phyloP scores from a whole-genome alignment of 1,140 invertebrate species.

The Heliconius eleuchia region DNA sequence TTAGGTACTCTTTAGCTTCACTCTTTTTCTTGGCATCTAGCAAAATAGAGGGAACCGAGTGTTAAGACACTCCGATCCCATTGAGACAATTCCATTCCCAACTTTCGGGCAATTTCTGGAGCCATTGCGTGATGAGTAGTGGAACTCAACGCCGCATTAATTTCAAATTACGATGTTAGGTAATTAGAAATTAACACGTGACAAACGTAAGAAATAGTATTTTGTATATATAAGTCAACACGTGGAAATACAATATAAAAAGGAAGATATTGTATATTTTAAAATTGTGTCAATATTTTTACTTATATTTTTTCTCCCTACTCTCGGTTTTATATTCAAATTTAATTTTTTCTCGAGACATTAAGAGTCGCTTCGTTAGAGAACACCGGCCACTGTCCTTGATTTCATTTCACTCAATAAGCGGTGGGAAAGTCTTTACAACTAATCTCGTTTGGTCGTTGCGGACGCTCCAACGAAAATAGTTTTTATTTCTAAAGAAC shows the following conservation, averaged over 20 bases:
- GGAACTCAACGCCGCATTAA: no score
- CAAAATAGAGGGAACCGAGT: no score
- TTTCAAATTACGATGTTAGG: no score
- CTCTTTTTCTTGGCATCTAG: neutral
- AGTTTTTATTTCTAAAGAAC: slow-evolving; percentile 50
- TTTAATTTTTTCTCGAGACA: neutral
- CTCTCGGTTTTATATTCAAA: neutral
- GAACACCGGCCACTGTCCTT: slow-evolving; percentile 31
- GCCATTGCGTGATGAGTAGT: no score
- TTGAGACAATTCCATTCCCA: no score
- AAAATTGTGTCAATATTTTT: neutral
- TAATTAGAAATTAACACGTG: no score
- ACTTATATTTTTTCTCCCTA: neutral
- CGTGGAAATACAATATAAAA: no score
- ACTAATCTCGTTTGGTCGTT: slow-evolving; percentile 35
- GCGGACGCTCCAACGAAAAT: slow-evolving; percentile 48
- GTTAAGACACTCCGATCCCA: no score
- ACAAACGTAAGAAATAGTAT: no score
- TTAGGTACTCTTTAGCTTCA: neutral
- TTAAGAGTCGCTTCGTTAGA: slow-evolving; percentile 27
- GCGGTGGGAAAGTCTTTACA: slow-evolving; percentile 17
- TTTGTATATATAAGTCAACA: no score
- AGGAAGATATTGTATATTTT: neutral
- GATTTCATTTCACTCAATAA: slow-evolving; percentile 33
- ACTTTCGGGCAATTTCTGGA: no score